Percentiles rank a stretch among this genome's conserved stretches.
phyloP scores from a whole-genome alignment of 2,888 invertebrate genomes.

The Ganaspis brasiliensis region DNA sequence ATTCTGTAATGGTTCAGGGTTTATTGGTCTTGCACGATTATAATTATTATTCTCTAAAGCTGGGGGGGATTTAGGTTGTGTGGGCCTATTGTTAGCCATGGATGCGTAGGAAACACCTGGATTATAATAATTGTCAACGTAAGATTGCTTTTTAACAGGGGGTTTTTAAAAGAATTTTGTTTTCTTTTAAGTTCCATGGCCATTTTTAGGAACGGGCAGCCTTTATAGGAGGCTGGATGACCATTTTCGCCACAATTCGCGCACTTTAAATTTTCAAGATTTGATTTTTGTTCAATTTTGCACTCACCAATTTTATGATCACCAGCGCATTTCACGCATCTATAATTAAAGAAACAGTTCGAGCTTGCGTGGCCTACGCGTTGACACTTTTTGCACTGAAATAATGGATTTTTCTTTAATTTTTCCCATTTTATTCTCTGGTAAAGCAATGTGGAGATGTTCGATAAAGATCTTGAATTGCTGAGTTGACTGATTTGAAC shows the following conservation, averaged over 20 bases:
- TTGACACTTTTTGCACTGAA: too few species aligned
- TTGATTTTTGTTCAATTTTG: neutral
- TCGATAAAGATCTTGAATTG: neutral
- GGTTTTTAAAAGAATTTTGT: neutral
- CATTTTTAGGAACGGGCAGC: too few species aligned
- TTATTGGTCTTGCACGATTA: too few species aligned
- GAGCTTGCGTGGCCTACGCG: too few species aligned
- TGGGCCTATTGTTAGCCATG: too few species aligned
- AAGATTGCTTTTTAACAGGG: neutral
- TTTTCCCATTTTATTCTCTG: too few species aligned
- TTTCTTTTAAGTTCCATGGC: slow-evolving; percentile 31
- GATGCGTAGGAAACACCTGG: too few species aligned
- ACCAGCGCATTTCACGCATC: slow-evolving; percentile 52
- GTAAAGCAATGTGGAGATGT: neutral
- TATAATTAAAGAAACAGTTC: slow-evolving; percentile 49
- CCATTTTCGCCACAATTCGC: too few species aligned
- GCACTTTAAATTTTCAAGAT: slow-evolving; percentile 27
- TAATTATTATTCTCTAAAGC: too few species aligned
- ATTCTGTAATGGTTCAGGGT: neutral
- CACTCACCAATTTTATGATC: slow-evolving; percentile 53
- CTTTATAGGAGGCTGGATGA: too few species aligned
- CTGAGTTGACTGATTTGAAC: slow-evolving; percentile 44
- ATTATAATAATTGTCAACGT: too few species aligned
- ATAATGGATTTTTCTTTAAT: slow-evolving; percentile 16
- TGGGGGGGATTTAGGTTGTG: too few species aligned